A percentile compares a stretch with the other conserved stretches of the same genome.
Conservation (phyloP, 1,140 invertebrate species). For the Pseudachorutes palmiensis region DNA sequence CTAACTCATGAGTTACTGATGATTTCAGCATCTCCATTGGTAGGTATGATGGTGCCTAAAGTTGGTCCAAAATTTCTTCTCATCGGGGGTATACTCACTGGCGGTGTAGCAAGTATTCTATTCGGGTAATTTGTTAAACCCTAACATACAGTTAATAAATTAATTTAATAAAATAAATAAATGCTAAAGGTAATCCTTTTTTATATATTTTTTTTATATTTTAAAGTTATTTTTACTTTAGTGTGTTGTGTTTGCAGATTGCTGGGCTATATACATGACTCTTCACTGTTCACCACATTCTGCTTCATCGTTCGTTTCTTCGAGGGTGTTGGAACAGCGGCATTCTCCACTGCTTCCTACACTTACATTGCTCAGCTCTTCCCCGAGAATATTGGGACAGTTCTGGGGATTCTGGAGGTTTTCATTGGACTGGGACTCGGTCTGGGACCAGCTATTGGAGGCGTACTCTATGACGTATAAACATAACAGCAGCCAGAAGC, state of each 20-base stretch:
- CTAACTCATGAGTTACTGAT: no score
- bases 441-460: constrained; percentile 67
- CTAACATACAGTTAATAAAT: no score
- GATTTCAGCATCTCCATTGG: constrained; percentile 54
- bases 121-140: constrained; percentile 49
- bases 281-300: constrained; percentile 52
- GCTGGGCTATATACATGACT: constrained; percentile 52
- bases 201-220: not conserved
- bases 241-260: constrained; percentile 48
- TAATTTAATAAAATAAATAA: no score
- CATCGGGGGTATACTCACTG: constrained; percentile 53
- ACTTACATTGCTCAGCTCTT: constrained; percentile 67
- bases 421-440: constrained; percentile 66
- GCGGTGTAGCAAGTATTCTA: constrained; percentile 54
- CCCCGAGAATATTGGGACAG: constrained; percentile 61
- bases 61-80: constrained; percentile 60
- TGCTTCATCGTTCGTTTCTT: constrained; percentile 62
- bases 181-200: no score
- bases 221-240: not conserved
- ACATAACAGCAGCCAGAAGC: constrained; percentile 39
- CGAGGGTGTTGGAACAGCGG: constrained; percentile 63
- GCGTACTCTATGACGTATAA: constrained; percentile 64
- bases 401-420: constrained; percentile 65
- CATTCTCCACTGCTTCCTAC: constrained; percentile 63
- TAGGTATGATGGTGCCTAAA: constrained; percentile 51